phyloP scores from a whole-genome alignment of 2,797 vertebrate species.

The Rhinichthys osculus region DNA sequence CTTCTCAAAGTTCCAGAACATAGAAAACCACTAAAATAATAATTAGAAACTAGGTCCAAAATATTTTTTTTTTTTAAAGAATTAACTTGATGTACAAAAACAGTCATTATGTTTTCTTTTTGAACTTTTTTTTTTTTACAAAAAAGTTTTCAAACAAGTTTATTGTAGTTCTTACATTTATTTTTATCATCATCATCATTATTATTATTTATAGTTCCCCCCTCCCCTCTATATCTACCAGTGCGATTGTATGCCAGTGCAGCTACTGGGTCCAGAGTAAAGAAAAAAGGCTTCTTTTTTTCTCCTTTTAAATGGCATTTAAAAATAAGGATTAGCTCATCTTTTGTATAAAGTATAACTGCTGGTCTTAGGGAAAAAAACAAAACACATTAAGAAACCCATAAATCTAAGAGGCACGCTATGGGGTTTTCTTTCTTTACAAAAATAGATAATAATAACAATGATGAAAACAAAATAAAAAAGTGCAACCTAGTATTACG shows the following conservation, averaged over 20 bases:
- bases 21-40: constrained; percentile 99
- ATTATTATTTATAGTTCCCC: constrained; percentile 71
- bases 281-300: constrained; percentile 88
- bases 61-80: constrained; percentile 88
- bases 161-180: constrained; percentile 83
- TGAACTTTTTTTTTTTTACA: constrained; percentile 69
- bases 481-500: constrained; percentile 84
- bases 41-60: constrained; percentile 99
- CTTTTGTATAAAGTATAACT: constrained; percentile 99
- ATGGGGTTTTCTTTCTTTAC: constrained; percentile 87
- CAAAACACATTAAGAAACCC: constrained; percentile 92
- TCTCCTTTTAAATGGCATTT: constrained; percentile 84
- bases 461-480: constrained; percentile 81
- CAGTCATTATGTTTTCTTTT: constrained; percentile 87
- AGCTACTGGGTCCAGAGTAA: constrained; percentile 99
- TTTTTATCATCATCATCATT: constrained; percentile 63
- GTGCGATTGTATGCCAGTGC: constrained; percentile 99
- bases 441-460: constrained; percentile 82
- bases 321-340: constrained; percentile 94
- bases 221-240: constrained; percentile 75
- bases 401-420: constrained; percentile 99
- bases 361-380: constrained; percentile 98
- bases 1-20: constrained; percentile 84
- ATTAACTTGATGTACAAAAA: constrained; percentile 99
- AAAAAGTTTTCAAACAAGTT: constrained; percentile 90